Evolutionary conservation across 2,888 invertebrate species (phyloP), one percentile per base, ranked within the genome.

Genomic region (Torymus aiolomorphi): DNA sequence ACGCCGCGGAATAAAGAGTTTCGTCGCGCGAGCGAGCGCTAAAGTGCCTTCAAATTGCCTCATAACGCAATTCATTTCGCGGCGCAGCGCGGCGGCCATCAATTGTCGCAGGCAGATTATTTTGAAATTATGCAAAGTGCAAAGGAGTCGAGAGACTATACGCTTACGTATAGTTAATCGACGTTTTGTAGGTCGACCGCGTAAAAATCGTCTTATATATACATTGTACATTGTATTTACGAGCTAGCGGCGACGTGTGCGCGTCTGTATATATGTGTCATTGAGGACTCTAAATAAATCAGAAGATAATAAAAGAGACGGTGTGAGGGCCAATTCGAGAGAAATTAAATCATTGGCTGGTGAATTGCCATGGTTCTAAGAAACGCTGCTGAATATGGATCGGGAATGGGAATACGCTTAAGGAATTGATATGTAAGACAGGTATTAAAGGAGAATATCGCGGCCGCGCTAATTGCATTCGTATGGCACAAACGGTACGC

Each of bases 321-420:
- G 42, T 42, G 42, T 42, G 42, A 42, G 42, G 42, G 42, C 42
- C 42, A 42, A 42, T 42, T 42, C 42, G 42, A 42, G 42, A 42
- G 42, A 42, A 42, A 42, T 42, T 5, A 42, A 42, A 42, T 42
- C 42, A 42, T 42, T 42, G 42, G 5, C 42, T 42, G 8, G 42
- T 42, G 42, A 42, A 42, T 42, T 42, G 8, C 8, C 4, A 42
- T 42, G 42, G 42, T 42, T 42, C 42, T 42, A 42, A 42, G 42
- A 42, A 42, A 42, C 42, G 42, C 42, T 42, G 42, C 42, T 42
- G 42, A 42, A 42, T 42, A 42, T 42, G 42, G 42, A 42, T 42
- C 42, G 42, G 42, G 42, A 42, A 42, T 42, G 8, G 8, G 20
- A 59, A 14, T 18, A 81, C 74, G 80, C 76, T 82, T 80, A 12